Percentiles rank a stretch among this genome's conserved stretches.
These are phyloP conservation scores for Peribatodes rhomboidaria DNA, from an alignment of 2,888 invertebrate species.

Conservation along the genomic window DNA sequence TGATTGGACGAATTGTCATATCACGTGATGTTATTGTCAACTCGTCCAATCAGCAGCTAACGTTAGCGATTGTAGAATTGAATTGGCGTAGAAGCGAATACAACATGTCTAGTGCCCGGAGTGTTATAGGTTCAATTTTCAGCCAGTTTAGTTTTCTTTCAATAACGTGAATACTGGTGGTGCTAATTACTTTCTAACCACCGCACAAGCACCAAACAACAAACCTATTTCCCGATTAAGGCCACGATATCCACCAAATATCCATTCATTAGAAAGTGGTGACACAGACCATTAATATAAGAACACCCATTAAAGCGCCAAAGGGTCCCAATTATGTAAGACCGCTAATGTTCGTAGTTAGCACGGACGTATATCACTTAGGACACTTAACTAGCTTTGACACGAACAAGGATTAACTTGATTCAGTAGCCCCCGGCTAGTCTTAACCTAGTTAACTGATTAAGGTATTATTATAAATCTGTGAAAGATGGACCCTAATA, in stretches of 20 bases:
- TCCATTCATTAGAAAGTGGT: constrained; percentile 75
- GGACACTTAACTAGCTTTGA: constrained; percentile 36
- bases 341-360: constrained; percentile 39
- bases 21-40: too few relatives aligned
- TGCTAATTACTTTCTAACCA: background rate
- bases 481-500: background rate
- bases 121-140: too few relatives aligned
- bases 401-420: constrained; percentile 36
- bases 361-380: constrained; percentile 34
- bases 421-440: constrained; percentile 26
- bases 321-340: constrained; percentile 38
- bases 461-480: background rate
- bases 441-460: constrained; percentile 18
- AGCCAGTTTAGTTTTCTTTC: too few relatives aligned
- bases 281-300: constrained; percentile 77
- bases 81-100: too few relatives aligned
- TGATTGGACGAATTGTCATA: too few relatives aligned
- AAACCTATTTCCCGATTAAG: constrained; percentile 45
- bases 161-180: too few relatives aligned
- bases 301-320: constrained; percentile 62
- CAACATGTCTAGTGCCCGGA: too few relatives aligned
- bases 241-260: constrained; percentile 80
- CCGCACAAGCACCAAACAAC: background rate
- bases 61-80: too few relatives aligned
- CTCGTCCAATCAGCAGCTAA: too few relatives aligned